These are phyloP conservation scores for Fopius arisanus DNA, from an alignment of 1,140 invertebrate species.

Conservation along the genomic window DNA sequence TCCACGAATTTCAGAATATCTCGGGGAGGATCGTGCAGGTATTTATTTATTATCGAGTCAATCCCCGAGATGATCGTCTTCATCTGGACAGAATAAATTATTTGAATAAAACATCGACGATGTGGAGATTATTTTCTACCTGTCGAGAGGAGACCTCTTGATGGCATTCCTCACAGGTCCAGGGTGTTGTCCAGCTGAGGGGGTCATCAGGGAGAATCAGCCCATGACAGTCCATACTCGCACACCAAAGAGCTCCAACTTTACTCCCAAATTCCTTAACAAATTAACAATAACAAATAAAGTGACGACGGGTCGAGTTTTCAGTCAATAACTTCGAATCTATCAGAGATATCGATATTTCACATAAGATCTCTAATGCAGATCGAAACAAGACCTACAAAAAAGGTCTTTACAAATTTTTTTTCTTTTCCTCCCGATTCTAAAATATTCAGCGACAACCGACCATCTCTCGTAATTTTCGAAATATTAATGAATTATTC, in stretches of 20 bases:
- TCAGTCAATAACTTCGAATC: not conserved
- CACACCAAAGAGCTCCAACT: slow-evolving; percentile 51
- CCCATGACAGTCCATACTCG: slow-evolving; percentile 42
- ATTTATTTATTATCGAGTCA: slow-evolving; percentile 35
- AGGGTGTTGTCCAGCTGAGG: slow-evolving; percentile 37
- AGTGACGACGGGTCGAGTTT: no score
- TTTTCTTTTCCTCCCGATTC: not conserved
- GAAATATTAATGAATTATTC: no score
- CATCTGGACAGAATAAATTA: slow-evolving; percentile 39
- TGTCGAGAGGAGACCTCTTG: slow-evolving; percentile 41
- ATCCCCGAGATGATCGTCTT: slow-evolving; percentile 45
- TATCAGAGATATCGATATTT: not conserved
- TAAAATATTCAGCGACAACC: no score
- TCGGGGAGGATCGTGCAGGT: slow-evolving; percentile 37
- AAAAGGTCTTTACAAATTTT: not conserved
- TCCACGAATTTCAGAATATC: slow-evolving; percentile 43
- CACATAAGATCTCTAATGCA: not conserved
- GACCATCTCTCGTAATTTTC: no score
- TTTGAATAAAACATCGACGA: not conserved
- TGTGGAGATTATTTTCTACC: slow-evolving; percentile 35
- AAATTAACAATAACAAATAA: not conserved
- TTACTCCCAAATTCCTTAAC: slow-evolving; percentile 49
- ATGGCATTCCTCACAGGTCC: slow-evolving; percentile 47
- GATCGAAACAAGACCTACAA: not conserved
- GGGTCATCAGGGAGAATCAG: slow-evolving; percentile 43